These are phyloP conservation scores for Enteromius treurensis DNA, from an alignment of 2,797 vertebrate genomes.

Conservation along the genomic window DNA sequence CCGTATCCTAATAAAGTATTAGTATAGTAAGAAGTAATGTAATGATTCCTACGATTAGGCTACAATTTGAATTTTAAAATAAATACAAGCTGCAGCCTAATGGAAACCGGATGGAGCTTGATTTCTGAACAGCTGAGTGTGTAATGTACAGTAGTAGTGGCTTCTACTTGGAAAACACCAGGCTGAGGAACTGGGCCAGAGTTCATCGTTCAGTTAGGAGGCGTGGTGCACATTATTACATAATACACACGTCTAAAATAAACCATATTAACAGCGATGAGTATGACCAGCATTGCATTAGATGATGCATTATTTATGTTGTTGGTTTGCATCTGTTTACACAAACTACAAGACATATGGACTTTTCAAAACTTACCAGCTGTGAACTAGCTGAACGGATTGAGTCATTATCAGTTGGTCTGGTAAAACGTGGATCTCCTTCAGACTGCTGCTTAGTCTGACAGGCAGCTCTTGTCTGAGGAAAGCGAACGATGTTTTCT, in stretches of 20 bases:
- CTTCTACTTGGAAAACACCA: neutral
- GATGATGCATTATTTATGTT: neutral
- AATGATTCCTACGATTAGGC: neutral
- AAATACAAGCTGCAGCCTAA: neutral
- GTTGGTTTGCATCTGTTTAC: neutral
- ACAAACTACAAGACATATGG: neutral
- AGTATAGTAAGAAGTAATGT: neutral
- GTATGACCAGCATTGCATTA: neutral
- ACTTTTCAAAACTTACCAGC: conserved; percentile 55
- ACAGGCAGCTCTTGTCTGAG: conserved; percentile 90
- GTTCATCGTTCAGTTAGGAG: conserved; percentile 42
- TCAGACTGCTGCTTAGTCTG: conserved; percentile 90
- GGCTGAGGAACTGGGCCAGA: conserved; percentile 52
- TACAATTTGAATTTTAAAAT: neutral
- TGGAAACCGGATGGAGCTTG: neutral
- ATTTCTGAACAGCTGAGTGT: neutral
- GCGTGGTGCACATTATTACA: conserved; percentile 19
- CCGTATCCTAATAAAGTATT: neutral
- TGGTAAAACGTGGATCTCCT: conserved; percentile 90
- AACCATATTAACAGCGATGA: neutral
- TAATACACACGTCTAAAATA: conserved; percentile 1
- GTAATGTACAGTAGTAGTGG: neutral
- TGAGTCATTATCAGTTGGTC: conserved; percentile 85
- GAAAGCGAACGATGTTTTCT: conserved; percentile 90
- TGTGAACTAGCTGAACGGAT: conserved; percentile 88